Evolutionary conservation across 1,140 invertebrate genomes (phyloP), one percentile per base, ranked within the genome.

Genomic region (Tetraneura akinire): DNA sequence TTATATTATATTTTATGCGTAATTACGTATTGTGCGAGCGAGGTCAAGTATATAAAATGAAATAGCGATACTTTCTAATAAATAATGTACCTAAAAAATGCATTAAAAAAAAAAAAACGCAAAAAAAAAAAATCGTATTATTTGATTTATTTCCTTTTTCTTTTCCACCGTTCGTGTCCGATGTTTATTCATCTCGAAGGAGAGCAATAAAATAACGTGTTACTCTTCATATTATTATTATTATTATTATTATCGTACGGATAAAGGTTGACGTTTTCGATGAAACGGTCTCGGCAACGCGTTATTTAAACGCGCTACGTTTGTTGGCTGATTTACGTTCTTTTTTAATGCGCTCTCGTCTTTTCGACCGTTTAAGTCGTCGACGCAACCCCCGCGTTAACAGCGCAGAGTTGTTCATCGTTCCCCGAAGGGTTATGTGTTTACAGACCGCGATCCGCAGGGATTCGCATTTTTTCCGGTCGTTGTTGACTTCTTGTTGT

Each of bases 121-220:
- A 37, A 37, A 37, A 37, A 37, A 4, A 8, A 37, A 37, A 37
- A 37, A 37, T 37, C n/a, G n/a, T n/a, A n/a, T n/a, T n/a, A n/a
- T n/a, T n/a, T n/a, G n/a, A n/a, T n/a, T n/a, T n/a, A n/a, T n/a
- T n/a, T n/a, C n/a, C n/a, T n/a, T n/a, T n/a, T n/a, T n/a, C n/a
- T n/a, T n/a, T n/a, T n/a, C n/a, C n/a, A n/a, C 8, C 32, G 32
- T 37, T 37, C 8, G 32, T 37, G 32, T 37, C 32, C 32, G 32
- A 3, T 8, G 32, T 37, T 8, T 37, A 3, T 37, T 37, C 32
- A n/a, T n/a, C n/a, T n/a, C n/a, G n/a, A n/a, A n/a, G n/a, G n/a
- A 53, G 32, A 42, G 53, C 29, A 76, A 76, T 76, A 76, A 45
- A 76, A 76, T 37, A 53, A 76, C n/a, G n/a, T 76, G 32, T 45